A percentile compares a stretch with the other conserved stretches of the same genome.
Conservation (phyloP, 2,113 vertebrate species). For the Conger conger region DNA sequence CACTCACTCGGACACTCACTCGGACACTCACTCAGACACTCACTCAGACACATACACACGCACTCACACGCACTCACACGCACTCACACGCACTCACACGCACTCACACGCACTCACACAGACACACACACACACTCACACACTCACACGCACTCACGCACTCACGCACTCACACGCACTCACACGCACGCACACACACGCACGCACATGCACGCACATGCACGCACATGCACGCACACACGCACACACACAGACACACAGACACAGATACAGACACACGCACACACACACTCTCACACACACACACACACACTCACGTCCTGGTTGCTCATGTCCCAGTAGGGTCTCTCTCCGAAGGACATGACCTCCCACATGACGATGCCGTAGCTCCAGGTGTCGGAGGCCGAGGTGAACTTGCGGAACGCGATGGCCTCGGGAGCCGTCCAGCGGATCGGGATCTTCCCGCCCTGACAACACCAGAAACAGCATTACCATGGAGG, state of each 20-base stretch:
- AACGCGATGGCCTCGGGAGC: conserved; percentile 75
- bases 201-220: background rate
- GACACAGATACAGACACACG: too few species aligned
- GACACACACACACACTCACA: background rate
- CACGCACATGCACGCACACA: background rate
- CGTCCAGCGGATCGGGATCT: conserved; percentile 81
- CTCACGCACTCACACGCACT: background rate
- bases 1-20: too few species aligned
- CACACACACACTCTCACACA: background rate
- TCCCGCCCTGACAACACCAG: conserved; percentile 66
- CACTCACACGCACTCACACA: too few species aligned
- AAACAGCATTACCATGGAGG: background rate
- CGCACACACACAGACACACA: conserved; percentile 9
- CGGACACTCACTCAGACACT: too few species aligned
- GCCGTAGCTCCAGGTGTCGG: conserved; percentile 79
- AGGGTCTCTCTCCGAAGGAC: conserved; percentile 78
- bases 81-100: too few species aligned
- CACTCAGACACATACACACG: too few species aligned
- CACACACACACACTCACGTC: conserved; percentile 44
- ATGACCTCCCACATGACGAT: conserved; percentile 84
- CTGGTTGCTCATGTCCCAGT: conserved; percentile 79
- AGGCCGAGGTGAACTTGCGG: conserved; percentile 79
- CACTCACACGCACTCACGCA: too few species aligned
- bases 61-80: too few species aligned
- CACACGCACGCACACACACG: background rate